These are phyloP conservation scores for Sinodicranocentrus sp. DNA, from an alignment of 2,888 invertebrate species.

Conservation along the genomic window DNA sequence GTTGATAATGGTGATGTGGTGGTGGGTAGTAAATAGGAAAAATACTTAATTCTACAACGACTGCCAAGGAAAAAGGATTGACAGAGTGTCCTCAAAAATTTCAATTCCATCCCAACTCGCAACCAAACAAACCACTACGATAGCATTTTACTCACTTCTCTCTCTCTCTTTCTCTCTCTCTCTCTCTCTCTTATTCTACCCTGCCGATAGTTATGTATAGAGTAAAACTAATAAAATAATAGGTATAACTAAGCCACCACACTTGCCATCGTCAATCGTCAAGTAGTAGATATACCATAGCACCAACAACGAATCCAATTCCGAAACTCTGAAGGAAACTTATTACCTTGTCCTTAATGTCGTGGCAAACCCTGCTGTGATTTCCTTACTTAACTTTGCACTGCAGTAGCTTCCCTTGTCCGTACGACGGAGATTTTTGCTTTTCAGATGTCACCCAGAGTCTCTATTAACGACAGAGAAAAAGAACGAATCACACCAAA, in stretches of 20 bases:
- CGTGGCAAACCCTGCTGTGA: conserved; percentile 66
- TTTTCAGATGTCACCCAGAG: conserved; percentile 42
- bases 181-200: not conserved
- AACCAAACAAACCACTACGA: conserved; percentile 62
- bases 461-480: conserved; percentile 31
- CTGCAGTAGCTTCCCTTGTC: conserved; percentile 6
- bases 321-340: conserved; percentile 65
- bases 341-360: conserved; percentile 67
- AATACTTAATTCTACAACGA: conserved; percentile 59
- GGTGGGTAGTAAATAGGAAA: conserved; percentile 54
- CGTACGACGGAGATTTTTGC: conserved; percentile 31
- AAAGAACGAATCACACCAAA: conserved; percentile 16
- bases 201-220: not conserved
- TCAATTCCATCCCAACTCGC: conserved; percentile 62
- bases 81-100: conserved; percentile 74
- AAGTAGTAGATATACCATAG: conserved; percentile 33
- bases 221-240: conserved; percentile 52
- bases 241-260: conserved; percentile 49
- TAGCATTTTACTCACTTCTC: conserved; percentile 56
- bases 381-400: conserved; percentile 61
- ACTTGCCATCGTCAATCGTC: conserved; percentile 49
- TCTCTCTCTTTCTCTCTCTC: conserved; percentile 10
- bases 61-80: conserved; percentile 66
- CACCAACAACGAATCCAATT: conserved; percentile 66
- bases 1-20: conserved; percentile 40